Evolutionary conservation across 2,113 vertebrate species (phyloP), one percentile per base, ranked within the genome.

Genomic region (Ochotona curzoniae): DNA sequence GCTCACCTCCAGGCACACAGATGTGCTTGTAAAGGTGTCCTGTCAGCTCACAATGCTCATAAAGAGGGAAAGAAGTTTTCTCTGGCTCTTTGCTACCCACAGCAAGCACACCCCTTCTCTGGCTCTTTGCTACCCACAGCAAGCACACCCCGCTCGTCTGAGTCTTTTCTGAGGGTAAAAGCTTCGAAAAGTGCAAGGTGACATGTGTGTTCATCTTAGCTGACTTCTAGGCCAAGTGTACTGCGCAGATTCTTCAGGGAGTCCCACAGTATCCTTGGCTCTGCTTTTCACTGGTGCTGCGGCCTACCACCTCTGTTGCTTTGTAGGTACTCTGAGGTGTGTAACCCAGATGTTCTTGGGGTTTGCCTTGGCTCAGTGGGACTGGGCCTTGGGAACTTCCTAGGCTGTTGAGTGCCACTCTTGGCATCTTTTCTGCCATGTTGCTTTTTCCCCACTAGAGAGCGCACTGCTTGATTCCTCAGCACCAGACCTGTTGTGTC

Each of bases 111-210:
- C n/a, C n/a, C n/a, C n/a, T n/a, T n/a, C n/a, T n/a, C n/a, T n/a
- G n/a, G n/a, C n/a, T n/a, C 26, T 89, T 90, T 90, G 87, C 75
- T 26, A 74, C 69, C 67, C 71, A 93, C 91, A 96, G 91, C 86
- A 76, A 7, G 67, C 71, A 84, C 87, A 49, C 47, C 87, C 88
- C 78, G 74, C 78, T 81, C 61, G 80, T 54, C 64, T 51, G 87
- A 93, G 67, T 73, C n/a, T 35, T 57, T 87, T 87, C 73, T 94
- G 86, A 87, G 84, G 61, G 73, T 63, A 69, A 81, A 90, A 81
- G 26, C 57, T 63, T n/a, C 73, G 64, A 30, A 90, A 61, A 76
- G 15, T 75, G 54, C 86, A 92, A 94, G 78, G 90, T 64, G 89
- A 47, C 74, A 38, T 84, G 86, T 88, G 57, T 87, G 38, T 23